phyloP scores from a whole-genome alignment of 2,113 vertebrate species.

The Eleginops maclovinus region DNA sequence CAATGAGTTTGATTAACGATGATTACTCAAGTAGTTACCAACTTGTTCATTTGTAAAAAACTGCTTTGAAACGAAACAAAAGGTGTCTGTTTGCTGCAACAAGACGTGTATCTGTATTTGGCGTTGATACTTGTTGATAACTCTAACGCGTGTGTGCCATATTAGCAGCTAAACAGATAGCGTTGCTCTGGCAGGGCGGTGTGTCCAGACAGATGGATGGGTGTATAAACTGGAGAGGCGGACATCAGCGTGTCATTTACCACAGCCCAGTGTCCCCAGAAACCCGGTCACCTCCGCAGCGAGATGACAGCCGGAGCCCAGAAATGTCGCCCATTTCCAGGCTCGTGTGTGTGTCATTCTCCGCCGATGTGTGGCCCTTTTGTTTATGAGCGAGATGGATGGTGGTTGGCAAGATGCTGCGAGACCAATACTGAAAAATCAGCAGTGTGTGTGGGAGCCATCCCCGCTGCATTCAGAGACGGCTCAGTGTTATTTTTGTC shows the following conservation, averaged over 20 bases:
- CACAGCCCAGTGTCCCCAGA: slow-evolving; percentile 38
- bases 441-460: slow-evolving; percentile 49
- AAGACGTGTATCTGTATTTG: not conserved
- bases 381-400: slow-evolving; percentile 63
- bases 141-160: not conserved
- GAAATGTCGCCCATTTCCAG: slow-evolving; percentile 46
- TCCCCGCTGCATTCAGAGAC: slow-evolving; percentile 23
- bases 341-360: slow-evolving; percentile 42
- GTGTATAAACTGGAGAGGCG: slow-evolving; percentile 27
- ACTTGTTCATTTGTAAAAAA: too few relatives aligned
- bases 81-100: not conserved
- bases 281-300: slow-evolving; percentile 52
- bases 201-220: slow-evolving; percentile 20
- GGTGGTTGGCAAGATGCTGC: slow-evolving; percentile 40
- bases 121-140: not conserved
- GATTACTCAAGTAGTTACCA: too few relatives aligned
- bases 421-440: slow-evolving; percentile 43
- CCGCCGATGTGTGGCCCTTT: slow-evolving; percentile 54
- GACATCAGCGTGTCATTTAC: slow-evolving; percentile 34
- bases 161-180: slow-evolving; percentile 8
- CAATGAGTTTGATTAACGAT: too few relatives aligned
- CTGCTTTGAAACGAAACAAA: too few relatives aligned
- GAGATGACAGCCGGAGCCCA: slow-evolving; percentile 35
- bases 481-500: slow-evolving; percentile 59
- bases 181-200: too few relatives aligned